Conservation (phyloP, 30 jellyfish, hydroid and myxozoan species). For the Aurelia sp. region DNA sequence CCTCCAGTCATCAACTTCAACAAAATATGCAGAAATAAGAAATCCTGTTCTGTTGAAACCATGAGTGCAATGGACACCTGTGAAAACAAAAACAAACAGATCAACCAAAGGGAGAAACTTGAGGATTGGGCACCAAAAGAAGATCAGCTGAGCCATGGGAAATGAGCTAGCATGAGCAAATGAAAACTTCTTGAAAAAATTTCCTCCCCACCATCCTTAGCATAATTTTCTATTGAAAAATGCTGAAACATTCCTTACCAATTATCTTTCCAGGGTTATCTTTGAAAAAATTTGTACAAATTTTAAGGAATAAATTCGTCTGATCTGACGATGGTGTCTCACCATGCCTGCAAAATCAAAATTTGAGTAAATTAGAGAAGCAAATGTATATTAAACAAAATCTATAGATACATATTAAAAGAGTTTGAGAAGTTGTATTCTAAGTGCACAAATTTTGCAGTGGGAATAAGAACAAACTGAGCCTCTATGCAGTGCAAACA, state of each 20-base stretch:
- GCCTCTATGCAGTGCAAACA: no score
- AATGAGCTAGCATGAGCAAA: no score
- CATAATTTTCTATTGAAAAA: background rate
- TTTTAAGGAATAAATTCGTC: slow-evolving; percentile 67
- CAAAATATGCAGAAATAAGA: slow-evolving; percentile 74
- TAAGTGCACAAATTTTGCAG: no score
- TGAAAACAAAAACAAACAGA: background rate
- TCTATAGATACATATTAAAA: no score
- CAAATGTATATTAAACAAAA: no score
- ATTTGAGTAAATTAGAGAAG: no score
- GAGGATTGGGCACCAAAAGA: background rate
- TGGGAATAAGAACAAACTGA: no score
- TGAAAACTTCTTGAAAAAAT: no score
- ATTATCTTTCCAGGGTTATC: slow-evolving; percentile 87
- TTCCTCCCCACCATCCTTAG: no score
- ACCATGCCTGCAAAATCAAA: slow-evolving; percentile 65
- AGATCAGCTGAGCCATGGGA: no score
- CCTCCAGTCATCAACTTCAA: slow-evolving; percentile 91
- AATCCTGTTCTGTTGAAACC: slow-evolving; percentile 97
- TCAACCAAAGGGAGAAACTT: background rate
- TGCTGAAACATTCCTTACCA: slow-evolving; percentile 57
- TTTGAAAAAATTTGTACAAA: slow-evolving; percentile 73
- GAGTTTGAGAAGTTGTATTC: no score
- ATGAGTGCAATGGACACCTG: slow-evolving; percentile 98
- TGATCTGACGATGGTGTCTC: slow-evolving; percentile 93